Base-by-base conservation (phyloP, 2,797 vertebrate genomes). In the Lepus oiostolus region DNA sequence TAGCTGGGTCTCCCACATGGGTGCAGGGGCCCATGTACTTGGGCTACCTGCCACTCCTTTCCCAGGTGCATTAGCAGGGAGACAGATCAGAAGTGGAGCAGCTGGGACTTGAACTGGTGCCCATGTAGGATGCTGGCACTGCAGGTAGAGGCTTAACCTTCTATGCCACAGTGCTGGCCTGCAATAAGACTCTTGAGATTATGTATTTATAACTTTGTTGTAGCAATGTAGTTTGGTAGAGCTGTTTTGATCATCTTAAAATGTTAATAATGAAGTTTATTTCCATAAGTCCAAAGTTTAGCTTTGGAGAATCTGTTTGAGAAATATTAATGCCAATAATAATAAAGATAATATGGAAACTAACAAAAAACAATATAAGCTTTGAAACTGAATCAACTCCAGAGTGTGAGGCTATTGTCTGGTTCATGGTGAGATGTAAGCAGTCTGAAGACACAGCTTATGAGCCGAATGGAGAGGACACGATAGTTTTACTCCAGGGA, bases 251-350 rank as follows among this genome's bases (percentile, higher is more conserved):
- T 67, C 67, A 86, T 7, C 65, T 94, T 30, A 93, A 85, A 77
- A 75, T 85, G 22, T 84, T 42, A 58, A 21, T 58, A 82, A 81
- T 50, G 30, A 72, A 63, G 26, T 88, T 88, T 70, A 63, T 86
- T 93, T 89, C 24, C 50, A 89, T 68, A 84, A 86, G 80, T 19
- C 5, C 13, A 14, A 80, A 90, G 77, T 67, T 95, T 9, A 90
- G 60, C 9, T 87, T 81, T 70, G 32, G 9, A 14, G n/a, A n/a
- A 38, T 88, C 6, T 77, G 60, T 85, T 68, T 17, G 52, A 81
- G 60, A 5, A 89, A 54, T 76, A 35, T 28, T 62, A 87, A 62
- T 91, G 12, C n/a, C 52, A 77, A 81, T 76, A 87, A 87, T 8
- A 62, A 74, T 74, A 90, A 52, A 86, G 26, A n/a, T 92, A 77